Base-by-base conservation (phyloP, 2,113 vertebrate genomes). In the Xiphophorus hellerii region DNA sequence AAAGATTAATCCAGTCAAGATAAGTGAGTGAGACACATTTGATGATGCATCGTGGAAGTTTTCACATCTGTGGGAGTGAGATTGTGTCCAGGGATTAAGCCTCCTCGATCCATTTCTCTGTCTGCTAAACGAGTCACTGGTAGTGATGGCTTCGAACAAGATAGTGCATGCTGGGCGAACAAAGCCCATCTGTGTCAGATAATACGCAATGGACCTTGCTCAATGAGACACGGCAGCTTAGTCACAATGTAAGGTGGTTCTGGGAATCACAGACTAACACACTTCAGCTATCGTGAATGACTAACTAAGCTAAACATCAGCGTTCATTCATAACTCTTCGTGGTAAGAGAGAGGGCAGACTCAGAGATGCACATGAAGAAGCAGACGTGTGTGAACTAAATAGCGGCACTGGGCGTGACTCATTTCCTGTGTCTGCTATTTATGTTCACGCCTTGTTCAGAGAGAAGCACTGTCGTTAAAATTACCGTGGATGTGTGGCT, bases 141-240 rank as follows among this genome's bases (percentile, higher is more conserved):
- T 44, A 62, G 81, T 60, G 84, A 76, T 74, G 74, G 76, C 44
- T 66, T 75, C 39, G 33, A 73, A 70, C 44, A 67, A 72, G 69
- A 76, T 65, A 42, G 66, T 15, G 6, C 20, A 65, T 65, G 31
- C 63, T 35, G 77, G 61, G 71, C 66, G 77, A 84, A 88, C 87
- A 91, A 85, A 89, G 84, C 68, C 66, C 1, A 76, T 66, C 79
- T 85, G 2, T 83, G 75, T 83, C 69, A 82, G 73, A 69, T 54
- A 74, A 77, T 79, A 87, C 62, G 67, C 78, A 81, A 28, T 66
- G 63, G 79, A 81, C 82, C 72, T 86, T 84, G 74, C 84, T 78
- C 74, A 84, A 84, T 73, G 69, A 88, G 74, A 82, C 81, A 69
- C 69, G 70, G 72, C 65, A 78, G 78, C 73, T 93, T 87, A 87